Evolutionary conservation across 1,140 invertebrate species (phyloP).

Genomic region (Stegodyphus mimosarum): DNA sequence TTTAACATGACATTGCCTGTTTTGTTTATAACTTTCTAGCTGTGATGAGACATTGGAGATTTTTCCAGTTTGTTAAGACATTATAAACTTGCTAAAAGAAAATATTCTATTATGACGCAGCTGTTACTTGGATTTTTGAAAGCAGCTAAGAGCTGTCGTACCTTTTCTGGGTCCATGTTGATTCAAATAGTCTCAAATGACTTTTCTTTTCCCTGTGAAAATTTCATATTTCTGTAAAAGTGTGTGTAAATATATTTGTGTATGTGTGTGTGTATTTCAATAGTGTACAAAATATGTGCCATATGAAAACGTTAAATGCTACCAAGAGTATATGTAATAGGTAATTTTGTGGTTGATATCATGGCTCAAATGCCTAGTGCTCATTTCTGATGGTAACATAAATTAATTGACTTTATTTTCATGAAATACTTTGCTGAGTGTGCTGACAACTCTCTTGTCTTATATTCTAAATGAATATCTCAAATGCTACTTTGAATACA

Average conservation of each 20-base stretch:
- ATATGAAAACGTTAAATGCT: constrained; percentile 21
- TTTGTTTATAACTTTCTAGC: constrained; percentile 46
- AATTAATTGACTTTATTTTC: constrained; percentile 20
- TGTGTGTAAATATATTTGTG: constrained; percentile 4
- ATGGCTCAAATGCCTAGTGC: constrained; percentile 15
- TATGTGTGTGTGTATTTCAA: constrained; percentile 2
- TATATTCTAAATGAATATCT: constrained; percentile 5
- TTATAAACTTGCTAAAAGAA: constrained; percentile 12
- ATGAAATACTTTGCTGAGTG: constrained; percentile 8
- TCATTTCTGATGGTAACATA: not conserved
- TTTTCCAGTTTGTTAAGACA: constrained; percentile 39
- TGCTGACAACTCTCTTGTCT: constrained; percentile 21
- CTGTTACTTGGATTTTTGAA: constrained; percentile 27
- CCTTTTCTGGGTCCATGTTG: constrained; percentile 46
- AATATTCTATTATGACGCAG: constrained; percentile 35
- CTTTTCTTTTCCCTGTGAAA: not conserved
- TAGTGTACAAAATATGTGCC: constrained; percentile 38
- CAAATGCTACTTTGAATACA: constrained; percentile 20
- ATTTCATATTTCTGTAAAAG: constrained; percentile 16
- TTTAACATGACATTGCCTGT: constrained; percentile 33
- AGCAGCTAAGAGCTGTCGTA: constrained; percentile 40
- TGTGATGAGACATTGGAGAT: constrained; percentile 46
- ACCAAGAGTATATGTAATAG: constrained; percentile 13
- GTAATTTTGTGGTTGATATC: constrained; percentile 10
- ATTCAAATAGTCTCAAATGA: constrained; percentile 5